These are phyloP conservation scores for Dilophus febrilis DNA, from an alignment of 2,888 invertebrate species.

Conservation along the genomic window DNA sequence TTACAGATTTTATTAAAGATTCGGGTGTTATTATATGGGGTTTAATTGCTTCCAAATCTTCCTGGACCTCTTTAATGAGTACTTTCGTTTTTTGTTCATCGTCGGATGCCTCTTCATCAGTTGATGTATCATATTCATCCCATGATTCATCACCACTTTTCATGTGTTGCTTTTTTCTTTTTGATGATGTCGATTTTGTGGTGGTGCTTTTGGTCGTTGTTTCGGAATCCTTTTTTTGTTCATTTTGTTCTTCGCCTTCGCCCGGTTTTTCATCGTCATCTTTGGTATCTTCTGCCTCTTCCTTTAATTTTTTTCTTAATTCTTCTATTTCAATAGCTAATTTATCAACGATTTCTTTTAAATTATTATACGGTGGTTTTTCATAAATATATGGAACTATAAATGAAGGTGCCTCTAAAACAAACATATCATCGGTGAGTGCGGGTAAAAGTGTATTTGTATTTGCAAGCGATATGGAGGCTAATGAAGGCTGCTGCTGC, in stretches of 20 bases:
- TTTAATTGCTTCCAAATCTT: constrained; percentile 36
- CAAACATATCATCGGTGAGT: constrained; percentile 81
- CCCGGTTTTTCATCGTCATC: constrained; percentile 4
- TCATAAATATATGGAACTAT: constrained; percentile 89
- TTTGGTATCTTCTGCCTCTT: constrained; percentile 29
- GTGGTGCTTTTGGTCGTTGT: constrained; percentile 13
- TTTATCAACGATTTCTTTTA: constrained; percentile 52
- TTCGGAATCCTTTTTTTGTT: constrained; percentile 10
- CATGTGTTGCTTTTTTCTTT: constrained; percentile 12
- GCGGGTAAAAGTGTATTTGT: constrained; percentile 53
- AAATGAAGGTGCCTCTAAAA: constrained; percentile 82
- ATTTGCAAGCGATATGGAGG: constrained; percentile 16
- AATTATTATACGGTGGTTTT: constrained; percentile 64
- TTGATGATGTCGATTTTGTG: constrained; percentile 8
- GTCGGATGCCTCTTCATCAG: constrained; percentile 32
- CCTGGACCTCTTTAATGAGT: constrained; percentile 37
- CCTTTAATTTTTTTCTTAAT: constrained; percentile 35
- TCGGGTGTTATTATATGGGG: constrained; percentile 29
- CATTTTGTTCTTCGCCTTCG: constrained; percentile 13
- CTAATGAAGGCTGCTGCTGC: background rate
- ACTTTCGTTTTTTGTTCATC: constrained; percentile 32
- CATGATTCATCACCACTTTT: constrained; percentile 40
- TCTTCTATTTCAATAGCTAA: constrained; percentile 46
- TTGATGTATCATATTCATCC: constrained; percentile 34
- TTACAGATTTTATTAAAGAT: constrained; percentile 19